Base-by-base conservation (phyloP, 2,113 vertebrate genomes). In the Stegastes partitus region DNA sequence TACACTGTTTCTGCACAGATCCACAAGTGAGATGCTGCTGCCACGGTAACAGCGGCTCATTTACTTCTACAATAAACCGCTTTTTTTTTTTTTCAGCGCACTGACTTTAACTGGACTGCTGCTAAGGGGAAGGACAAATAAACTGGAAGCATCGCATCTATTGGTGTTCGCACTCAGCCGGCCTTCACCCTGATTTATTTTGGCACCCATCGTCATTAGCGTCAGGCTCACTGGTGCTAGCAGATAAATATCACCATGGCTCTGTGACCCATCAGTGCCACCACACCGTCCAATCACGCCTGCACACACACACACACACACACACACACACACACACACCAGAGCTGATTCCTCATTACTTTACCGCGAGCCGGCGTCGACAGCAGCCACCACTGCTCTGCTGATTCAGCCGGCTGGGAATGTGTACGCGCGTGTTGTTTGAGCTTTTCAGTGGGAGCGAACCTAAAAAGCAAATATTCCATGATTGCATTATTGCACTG, bases 141-240 rank as follows among this genome's bases (percentile, higher is more conserved):
- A 55, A 50, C 44, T 45, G 37, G 12, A 44, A 55, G 53, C 34
- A 53, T 37, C 25, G 50, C 61, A 65, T 53, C 21, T 57, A 67
- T n/a, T 51, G 14, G 16, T 53, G 45, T 66, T 59, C 31, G 49
- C 55, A 26, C 63, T 54, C 55, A 3, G 73, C 68, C 0, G 19
- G 28, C 54, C 73, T 82, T 84, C 73, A 73, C 37, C n/a, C 58
- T 75, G 61, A 77, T 76, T 83, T 67, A 74, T 57, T 84, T 75
- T 70, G 71, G 56, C 54, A 59, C 72, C 57, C 55, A 16, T 55
- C 44, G 37, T 79, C 80, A 57, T 84, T 82, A 83, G 69, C 67
- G 11, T 16, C 23, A 10, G 62, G 25, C 78, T 54, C 28, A 25
- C 77, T 57, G 57, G 57, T 74, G 72, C 45, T 22, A 42, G 59